phyloP scores from a whole-genome alignment of 1,140 invertebrate species.

The Campoletis sonorensis region DNA sequence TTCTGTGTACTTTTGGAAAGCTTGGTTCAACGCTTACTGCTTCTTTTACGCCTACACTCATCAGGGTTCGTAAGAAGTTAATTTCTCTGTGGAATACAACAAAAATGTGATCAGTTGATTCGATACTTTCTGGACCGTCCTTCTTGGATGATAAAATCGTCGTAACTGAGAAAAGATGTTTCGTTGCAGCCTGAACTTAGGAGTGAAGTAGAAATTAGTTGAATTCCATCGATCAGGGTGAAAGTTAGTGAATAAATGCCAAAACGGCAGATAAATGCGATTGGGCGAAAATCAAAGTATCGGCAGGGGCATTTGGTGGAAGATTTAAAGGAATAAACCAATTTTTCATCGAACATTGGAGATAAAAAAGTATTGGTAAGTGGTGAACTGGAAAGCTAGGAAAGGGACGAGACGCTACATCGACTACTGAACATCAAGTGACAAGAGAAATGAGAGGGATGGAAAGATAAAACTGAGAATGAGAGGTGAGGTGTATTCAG shows the following conservation, averaged over 20 bases:
- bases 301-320: background rate
- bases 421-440: conserved; percentile 4
- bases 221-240: background rate
- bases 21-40: no score
- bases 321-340: background rate
- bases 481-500: conserved; percentile 13
- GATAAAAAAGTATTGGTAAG: background rate
- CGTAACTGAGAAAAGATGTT: no score
- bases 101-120: no score
- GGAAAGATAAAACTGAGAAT: conserved; percentile 23
- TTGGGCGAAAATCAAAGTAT: background rate
- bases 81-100: no score
- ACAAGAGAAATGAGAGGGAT: background rate
- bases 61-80: no score
- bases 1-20: background rate
- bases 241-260: background rate
- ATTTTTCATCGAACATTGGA: conserved; percentile 21
- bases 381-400: background rate
- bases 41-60: no score
- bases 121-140: no score
- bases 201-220: no score
- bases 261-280: background rate
- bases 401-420: conserved; percentile 18
- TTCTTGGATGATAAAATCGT: no score
- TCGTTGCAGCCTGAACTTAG: no score